Conservation (phyloP, 2,797 vertebrate genomes). For the Amblyraja radiata region DNA sequence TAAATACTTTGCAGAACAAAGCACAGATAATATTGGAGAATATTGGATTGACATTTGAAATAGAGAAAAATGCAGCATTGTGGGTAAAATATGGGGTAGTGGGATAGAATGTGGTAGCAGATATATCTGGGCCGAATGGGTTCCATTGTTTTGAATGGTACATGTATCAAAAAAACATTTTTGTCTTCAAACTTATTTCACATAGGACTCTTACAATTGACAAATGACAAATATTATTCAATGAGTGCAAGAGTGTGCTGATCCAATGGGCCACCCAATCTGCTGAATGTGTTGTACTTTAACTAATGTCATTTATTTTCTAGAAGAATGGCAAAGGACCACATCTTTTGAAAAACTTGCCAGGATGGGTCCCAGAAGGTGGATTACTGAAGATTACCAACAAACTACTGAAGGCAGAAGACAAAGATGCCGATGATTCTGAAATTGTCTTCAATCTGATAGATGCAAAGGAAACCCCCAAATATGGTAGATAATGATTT, state of each 20-base stretch:
- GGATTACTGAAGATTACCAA: conserved; percentile 80
- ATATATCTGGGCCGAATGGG: background rate
- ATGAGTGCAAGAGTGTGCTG: background rate
- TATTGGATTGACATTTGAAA: background rate
- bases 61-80: background rate
- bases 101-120: background rate
- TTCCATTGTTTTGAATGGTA: background rate
- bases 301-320: conserved; percentile 33
- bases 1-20: background rate
- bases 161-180: background rate
- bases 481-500: conserved; percentile 62
- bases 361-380: conserved; percentile 83
- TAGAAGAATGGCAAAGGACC: conserved; percentile 58
- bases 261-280: background rate
- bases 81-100: background rate
- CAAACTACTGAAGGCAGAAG: conserved; percentile 64
- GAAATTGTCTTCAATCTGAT: conserved; percentile 74
- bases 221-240: background rate
- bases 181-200: background rate
- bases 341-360: conserved; percentile 57
- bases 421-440: conserved; percentile 59
- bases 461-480: conserved; percentile 55
- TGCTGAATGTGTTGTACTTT: conserved; percentile 16
- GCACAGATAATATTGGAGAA: background rate
- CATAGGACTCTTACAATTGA: background rate